These are phyloP conservation scores for Gobius niger DNA, from an alignment of 2,113 vertebrate species.

Conservation along the genomic window DNA sequence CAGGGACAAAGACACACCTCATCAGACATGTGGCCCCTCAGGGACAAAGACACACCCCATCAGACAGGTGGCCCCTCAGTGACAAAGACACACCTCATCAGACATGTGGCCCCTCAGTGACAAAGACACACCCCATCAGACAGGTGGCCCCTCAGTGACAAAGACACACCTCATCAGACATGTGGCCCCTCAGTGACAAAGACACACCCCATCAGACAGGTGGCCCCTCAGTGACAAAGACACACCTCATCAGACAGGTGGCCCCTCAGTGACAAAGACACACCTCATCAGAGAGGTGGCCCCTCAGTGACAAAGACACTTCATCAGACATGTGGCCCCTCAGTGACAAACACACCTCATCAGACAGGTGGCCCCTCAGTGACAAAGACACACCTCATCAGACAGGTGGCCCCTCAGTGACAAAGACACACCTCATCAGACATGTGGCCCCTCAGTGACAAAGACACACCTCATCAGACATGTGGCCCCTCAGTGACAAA, in stretches of 20 bases:
- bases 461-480: slow-evolving; percentile 50
- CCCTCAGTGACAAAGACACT: no score
- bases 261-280: no score
- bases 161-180: slow-evolving; percentile 50
- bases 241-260: slow-evolving; percentile 42
- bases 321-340: slow-evolving; percentile 41
- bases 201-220: slow-evolving; percentile 45
- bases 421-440: slow-evolving; percentile 53
- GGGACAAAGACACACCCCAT: no score
- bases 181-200: no score
- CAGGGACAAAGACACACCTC: no score
- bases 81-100: no score
- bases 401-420: slow-evolving; percentile 25
- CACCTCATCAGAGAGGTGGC: slow-evolving; percentile 41
- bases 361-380: slow-evolving; percentile 29
- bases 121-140: slow-evolving; percentile 53
- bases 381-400: no score
- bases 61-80: slow-evolving; percentile 29
- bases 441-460: slow-evolving; percentile 24
- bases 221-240: no score
- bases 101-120: slow-evolving; percentile 25
- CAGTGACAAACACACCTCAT: no score
- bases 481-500: no score
- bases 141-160: slow-evolving; percentile 23
- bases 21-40: slow-evolving; percentile 40